Conservation (phyloP, 2,113 vertebrate genomes). For the Phasianus colchicus region DNA sequence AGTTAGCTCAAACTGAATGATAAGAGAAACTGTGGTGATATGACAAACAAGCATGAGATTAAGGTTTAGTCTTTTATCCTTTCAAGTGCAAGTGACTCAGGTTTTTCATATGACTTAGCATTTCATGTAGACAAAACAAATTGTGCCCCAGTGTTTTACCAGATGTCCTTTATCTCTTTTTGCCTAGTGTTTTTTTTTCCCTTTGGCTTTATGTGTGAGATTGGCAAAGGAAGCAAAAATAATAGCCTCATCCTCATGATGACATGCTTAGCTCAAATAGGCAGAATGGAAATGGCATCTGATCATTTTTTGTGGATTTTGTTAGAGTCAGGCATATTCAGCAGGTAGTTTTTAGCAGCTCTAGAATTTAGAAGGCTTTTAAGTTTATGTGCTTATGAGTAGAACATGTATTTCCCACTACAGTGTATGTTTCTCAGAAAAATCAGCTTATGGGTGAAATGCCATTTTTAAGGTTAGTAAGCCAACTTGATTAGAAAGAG, state of each 20-base stretch:
- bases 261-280: background rate
- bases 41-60: background rate
- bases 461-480: background rate
- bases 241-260: background rate
- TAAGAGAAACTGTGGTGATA: background rate
- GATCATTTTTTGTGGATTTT: background rate
- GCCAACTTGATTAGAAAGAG: background rate
- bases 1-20: background rate
- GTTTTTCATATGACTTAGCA: background rate
- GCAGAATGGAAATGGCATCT: background rate
- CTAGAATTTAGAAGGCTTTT: rapidly evolving
- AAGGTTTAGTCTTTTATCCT: background rate
- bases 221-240: background rate
- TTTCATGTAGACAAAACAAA: background rate
- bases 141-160: background rate
- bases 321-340: background rate
- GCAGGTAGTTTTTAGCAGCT: rapidly evolving
- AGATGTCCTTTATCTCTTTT: background rate
- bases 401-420: background rate
- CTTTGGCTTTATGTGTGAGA: background rate
- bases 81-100: background rate
- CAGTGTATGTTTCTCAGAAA: background rate
- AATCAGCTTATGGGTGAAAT: background rate
- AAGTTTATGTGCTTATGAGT: background rate
- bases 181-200: background rate